Evolutionary conservation across 1,140 invertebrate species (phyloP), one percentile per base, ranked within the genome.

Genomic region (Diachasma alloeum): DNA sequence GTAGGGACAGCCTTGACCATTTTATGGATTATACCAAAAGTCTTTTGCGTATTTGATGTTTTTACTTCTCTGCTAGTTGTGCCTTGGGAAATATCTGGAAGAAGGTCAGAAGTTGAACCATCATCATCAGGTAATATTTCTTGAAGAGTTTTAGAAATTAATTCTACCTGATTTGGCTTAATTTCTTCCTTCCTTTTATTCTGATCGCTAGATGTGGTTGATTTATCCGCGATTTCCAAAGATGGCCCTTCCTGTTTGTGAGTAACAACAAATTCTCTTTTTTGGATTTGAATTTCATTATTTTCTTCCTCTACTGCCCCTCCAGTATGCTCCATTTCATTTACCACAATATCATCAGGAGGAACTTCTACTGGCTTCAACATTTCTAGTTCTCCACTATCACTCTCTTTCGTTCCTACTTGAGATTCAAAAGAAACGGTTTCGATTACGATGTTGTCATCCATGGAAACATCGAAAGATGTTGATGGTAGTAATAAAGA

Each of bases 121-220:
- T 77, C 75, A 79, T 63, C 75, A 75, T 67, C 69, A 24, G 59
- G 46, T 75, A 77, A 72, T 68, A 22, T 66, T 72, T 72, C 72
- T 66, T 75, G 73, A 24, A 13, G 31, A 42, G 63, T 63, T 74
- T 76, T 59, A 74, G 46, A 44, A 74, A 72, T 68, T 39, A 37
- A 53, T 69, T 75, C 72, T 79, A 77, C 75, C 75, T 76, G 6
- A 31, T 0, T 63, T 26, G 22, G 19, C 24, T 63, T 15, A 26
- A 31, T 70, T 48, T 79, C 72, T 39, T 59, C 66, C 56, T 48
- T 66, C 31, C 36, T 19, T 87, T 22, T 87, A 88, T 85, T 90
- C 88, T 24, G 87, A 87, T 56, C 89, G 83, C 26, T 87, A 90
- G 0, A 89, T 24, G 15, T 56, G 22, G n/a, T 46, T 3, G 48